A percentile compares a stretch with the other conserved stretches of the same genome.
Evolutionary conservation across 1,140 invertebrate genomes (phyloP).

Genomic region (Holcopasites calliopsidis): DNA sequence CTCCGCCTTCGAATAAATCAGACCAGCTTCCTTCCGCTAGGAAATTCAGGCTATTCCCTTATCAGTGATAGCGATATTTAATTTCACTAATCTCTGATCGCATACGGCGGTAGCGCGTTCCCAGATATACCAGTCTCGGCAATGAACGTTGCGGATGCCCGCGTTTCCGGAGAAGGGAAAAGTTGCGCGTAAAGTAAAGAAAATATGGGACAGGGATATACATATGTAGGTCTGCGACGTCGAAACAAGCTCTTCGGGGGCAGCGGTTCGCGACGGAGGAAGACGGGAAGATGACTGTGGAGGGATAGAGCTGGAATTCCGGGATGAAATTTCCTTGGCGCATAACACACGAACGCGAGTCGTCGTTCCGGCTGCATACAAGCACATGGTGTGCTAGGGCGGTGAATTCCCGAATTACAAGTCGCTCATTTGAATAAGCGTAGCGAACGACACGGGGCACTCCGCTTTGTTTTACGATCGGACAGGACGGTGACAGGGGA

Average conservation of each 20-base stretch:
- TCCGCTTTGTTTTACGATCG: constrained; percentile 45
- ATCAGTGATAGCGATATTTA: constrained; percentile 33
- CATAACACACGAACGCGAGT: constrained; percentile 35
- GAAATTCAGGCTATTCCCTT: constrained; percentile 20
- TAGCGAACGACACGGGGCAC: constrained; percentile 41
- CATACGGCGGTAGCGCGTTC: no score
- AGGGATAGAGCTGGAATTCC: constrained; percentile 26
- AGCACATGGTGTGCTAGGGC: constrained; percentile 18
- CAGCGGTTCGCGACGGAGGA: background rate
- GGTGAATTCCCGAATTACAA: constrained; percentile 67
- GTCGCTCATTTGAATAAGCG: constrained; percentile 68
- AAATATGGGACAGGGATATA: constrained; percentile 30
- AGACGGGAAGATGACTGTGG: background rate
- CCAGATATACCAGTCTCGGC: no score
- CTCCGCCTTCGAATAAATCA: constrained; percentile 19
- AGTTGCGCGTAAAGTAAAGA: constrained; percentile 37
- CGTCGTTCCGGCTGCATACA: constrained; percentile 42
- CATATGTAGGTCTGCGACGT: constrained; percentile 6
- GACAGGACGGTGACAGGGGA: constrained; percentile 39
- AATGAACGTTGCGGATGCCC: no score
- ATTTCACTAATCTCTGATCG: no score
- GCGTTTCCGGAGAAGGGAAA: background rate
- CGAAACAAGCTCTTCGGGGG: constrained; percentile 9
- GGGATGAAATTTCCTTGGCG: constrained; percentile 47
- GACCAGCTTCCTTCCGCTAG: background rate